phyloP scores from a whole-genome alignment of 2,888 invertebrate species.

The Margaritifera margaritifera region DNA sequence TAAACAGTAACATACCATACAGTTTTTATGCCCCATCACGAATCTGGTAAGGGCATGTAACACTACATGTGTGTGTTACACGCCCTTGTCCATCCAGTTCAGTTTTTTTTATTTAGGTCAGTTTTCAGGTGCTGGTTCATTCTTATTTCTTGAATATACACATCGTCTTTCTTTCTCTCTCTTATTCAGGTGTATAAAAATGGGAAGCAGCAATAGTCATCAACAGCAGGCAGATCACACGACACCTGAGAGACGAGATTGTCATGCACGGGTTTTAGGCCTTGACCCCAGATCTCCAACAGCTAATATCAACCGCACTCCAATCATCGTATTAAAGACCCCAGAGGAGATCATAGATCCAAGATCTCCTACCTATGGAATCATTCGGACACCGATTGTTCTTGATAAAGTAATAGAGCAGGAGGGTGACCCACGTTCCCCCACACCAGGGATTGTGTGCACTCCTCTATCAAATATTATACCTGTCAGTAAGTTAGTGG shows the following conservation, averaged over 20 bases:
- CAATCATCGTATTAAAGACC: slow-evolving; percentile 58
- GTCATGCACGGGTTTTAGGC: slow-evolving; percentile 32
- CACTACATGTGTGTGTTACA: too few species aligned
- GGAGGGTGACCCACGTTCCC: slow-evolving; percentile 30
- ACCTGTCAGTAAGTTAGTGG: too few species aligned
- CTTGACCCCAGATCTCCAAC: slow-evolving; percentile 60
- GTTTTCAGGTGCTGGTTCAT: too few species aligned
- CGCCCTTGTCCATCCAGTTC: too few species aligned
- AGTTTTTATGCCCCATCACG: too few species aligned
- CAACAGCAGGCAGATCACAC: slow-evolving; percentile 10
- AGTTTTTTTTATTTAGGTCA: too few species aligned
- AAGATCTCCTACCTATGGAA: slow-evolving; percentile 45
- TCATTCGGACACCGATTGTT: slow-evolving; percentile 46
- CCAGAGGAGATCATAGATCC: slow-evolving; percentile 46
- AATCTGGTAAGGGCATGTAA: too few species aligned
- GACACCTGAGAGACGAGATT: slow-evolving; percentile 35
- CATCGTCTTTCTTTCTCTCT: too few species aligned
- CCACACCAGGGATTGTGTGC: slow-evolving; percentile 33
- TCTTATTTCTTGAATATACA: too few species aligned
- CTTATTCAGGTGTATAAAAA: neutral
- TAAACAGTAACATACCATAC: too few species aligned
- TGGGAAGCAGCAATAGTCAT: slow-evolving; percentile 39
- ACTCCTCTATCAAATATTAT: slow-evolving; percentile 23
- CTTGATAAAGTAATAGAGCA: slow-evolving; percentile 1
- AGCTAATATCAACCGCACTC: slow-evolving; percentile 52